Evolutionary conservation across 2,888 invertebrate species (phyloP), one percentile per base, ranked within the genome.

Genomic region (Dasysyrphus tricinctus): DNA sequence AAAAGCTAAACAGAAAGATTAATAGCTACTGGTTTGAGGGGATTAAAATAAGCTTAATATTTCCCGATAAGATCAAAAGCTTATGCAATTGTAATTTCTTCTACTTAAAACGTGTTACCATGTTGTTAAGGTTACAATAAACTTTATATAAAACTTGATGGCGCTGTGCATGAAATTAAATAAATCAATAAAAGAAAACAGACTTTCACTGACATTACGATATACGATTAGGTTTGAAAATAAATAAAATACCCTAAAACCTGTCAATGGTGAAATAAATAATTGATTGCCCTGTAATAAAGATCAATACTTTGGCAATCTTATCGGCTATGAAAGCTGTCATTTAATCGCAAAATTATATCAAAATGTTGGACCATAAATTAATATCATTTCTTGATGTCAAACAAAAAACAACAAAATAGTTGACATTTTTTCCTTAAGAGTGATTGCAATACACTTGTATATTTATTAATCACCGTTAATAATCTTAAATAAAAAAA

Each of bases 251-350:
- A 14, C 5, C 57, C 3, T 4, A 49, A 67, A 34, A 11, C 67
- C 37, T 67, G 49, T 67, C 51, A 51, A 51, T 67, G 39, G 29
- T 65, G 32, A 65, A 65, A 44, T 32, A 47, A 65, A 47, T 67
- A 65, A 47, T 67, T 67, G 49, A 51, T 51, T 67, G 37, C 19
- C 19, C 49, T 8, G 1, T 47, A 34, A 67, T 67, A 51, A 67
- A 67, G 34, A 51, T 67, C 34, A 37, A 37, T 8, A 47, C 0
- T 0, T 5, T 34, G 14, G 6, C 19, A 65, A 49, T 49, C 67
- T 49, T 24, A 51, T 67, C 67, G 14, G 9, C 9, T 4, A 9
- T 37, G 24, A 16, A 67, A 47, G 44, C 32, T 65, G 63, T 65
- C 63, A 32, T 5, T 32, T 16, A 32, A 65, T 47, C 0, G 9